Evolutionary conservation across 1,140 invertebrate genomes (phyloP).

Genomic region (Orchestia grillus): DNA sequence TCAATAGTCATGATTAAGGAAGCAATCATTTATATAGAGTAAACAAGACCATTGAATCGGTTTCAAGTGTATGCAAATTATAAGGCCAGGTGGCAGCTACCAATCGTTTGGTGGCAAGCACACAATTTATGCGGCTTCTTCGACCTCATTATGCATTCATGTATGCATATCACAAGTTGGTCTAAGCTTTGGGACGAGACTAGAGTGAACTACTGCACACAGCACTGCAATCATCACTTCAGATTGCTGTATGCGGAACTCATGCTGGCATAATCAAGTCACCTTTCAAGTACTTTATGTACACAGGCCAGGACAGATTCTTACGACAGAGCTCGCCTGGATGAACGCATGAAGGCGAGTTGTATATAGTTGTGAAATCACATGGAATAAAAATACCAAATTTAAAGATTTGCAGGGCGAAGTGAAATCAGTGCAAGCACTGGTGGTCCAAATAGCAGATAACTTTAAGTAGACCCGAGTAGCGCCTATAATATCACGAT

Average conservation of each 20-base stretch:
- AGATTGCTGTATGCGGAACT: not conserved
- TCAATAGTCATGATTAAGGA: not conserved
- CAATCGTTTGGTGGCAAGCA: slow-evolving; percentile 33
- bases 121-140: slow-evolving; percentile 7
- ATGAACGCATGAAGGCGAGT: not conserved
- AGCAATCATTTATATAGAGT: not conserved
- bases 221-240: not conserved
- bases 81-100: not conserved
- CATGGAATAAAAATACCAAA: not conserved
- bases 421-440: no score
- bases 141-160: slow-evolving; percentile 44
- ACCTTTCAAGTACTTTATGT: not conserved
- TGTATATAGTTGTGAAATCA: not conserved
- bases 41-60: slow-evolving; percentile 8
- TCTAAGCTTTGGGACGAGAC: not conserved
- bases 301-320: not conserved
- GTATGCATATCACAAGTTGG: not conserved
- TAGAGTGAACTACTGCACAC: not conserved
- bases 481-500: no score
- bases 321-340: not conserved
- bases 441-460: no score
- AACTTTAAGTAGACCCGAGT: no score
- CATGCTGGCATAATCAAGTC: not conserved
- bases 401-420: no score
- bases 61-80: slow-evolving; percentile 13